A percentile compares a stretch with the other conserved stretches of the same genome.
Conservation (phyloP, 1,140 invertebrate species). For the Drosophila erecta region DNA sequence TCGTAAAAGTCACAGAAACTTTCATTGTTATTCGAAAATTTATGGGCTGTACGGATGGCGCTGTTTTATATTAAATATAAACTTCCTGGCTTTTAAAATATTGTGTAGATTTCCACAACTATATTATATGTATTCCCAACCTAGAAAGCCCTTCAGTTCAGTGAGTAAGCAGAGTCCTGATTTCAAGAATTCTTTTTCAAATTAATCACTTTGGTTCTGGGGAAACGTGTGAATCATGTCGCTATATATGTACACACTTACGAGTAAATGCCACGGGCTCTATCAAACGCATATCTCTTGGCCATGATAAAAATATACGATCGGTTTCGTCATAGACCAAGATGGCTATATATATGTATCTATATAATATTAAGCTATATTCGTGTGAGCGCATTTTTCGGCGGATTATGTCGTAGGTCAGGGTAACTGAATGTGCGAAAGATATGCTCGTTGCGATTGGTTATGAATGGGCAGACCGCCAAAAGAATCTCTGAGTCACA, state of each 20-base stretch:
- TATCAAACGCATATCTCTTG: conserved; percentile 32
- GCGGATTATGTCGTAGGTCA: conserved; percentile 69
- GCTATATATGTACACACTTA: conserved; percentile 12
- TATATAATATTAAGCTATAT: conserved; percentile 12
- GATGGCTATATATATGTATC: conserved; percentile 6
- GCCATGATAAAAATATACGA: conserved; percentile 57
- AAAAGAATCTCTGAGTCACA: conserved; percentile 33
- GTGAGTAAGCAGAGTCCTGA: background rate
- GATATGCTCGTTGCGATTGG: conserved; percentile 5
- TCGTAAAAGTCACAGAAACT: conserved; percentile 8
- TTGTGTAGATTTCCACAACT: background rate
- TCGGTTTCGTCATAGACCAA: conserved; percentile 59
- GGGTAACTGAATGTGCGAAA: conserved; percentile 34
- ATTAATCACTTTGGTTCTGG: conserved; percentile 41
- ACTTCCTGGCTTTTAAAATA: background rate
- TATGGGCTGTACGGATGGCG: background rate
- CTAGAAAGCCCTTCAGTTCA: background rate
- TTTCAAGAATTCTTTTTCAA: background rate
- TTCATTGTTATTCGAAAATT: conserved; percentile 9
- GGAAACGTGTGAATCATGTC: conserved; percentile 42
- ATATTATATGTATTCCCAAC: background rate
- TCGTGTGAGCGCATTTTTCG: conserved; percentile 20
- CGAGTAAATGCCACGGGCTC: conserved; percentile 2
- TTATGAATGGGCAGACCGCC: conserved; percentile 43
- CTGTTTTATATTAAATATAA: conserved; percentile 1